Base-by-base conservation (phyloP, 2,797 vertebrate species). In the Gallinago stenura region DNA sequence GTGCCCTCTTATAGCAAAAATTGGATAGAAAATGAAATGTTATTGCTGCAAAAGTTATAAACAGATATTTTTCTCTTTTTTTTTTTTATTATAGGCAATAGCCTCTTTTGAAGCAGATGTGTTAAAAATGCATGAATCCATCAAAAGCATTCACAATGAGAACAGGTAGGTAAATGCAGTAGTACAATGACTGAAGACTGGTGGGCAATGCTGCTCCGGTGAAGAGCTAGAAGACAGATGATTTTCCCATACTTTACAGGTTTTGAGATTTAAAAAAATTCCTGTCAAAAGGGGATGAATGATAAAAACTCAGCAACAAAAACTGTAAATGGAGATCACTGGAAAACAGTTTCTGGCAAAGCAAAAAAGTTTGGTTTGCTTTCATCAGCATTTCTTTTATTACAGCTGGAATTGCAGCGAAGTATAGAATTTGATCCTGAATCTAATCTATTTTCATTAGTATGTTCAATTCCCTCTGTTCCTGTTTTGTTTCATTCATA, bases 121-220 rank as follows among this genome's bases (percentile, higher is more conserved):
- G 33, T 75, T 96, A 78, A 97, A 93, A 96, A 96, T 96, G 35
- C 87, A 31, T 0, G 10, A 97, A 64, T 97, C 96, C 51, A 71
- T 97, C 56, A 56, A 72, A 31, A 76, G 68, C 22, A 86, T 98
- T 78, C 97, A 94, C 16, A 86, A 43, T 30, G 97, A 98, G 26
- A 96, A 71, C 95, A 97, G 97, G 97, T 98, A 78, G 41, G 95
- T 90, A 61, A 43, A 25, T 33, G 8, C 15, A 22, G 12, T 12
- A 33, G 31, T 33, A 39, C 15, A 60, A 2, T 73, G 31, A 21
- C 37, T 62, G n/a, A 82, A 51, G 33, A 45, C 25, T 83, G 51
- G 15, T 70, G 45, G 45, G 53, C 30, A 56, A 20, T 61, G 11
- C 22, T 65, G 43, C 24, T 80, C 5, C 28, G 66, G 24, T 76